phyloP scores from a whole-genome alignment of 2,888 invertebrate species.

The Conops quadrifasciatus region DNA sequence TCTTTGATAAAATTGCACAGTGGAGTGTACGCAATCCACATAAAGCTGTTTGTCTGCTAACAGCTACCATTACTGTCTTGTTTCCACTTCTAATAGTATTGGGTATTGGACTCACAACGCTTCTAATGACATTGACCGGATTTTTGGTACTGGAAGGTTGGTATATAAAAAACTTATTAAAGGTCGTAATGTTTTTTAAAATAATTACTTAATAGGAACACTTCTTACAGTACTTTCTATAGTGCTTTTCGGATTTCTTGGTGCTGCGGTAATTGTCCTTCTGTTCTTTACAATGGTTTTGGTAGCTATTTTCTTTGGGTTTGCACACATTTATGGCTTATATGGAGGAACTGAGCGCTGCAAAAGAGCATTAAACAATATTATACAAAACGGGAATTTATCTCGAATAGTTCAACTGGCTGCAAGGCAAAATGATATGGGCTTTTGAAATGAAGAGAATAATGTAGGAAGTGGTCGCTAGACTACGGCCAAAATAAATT shows the following conservation, averaged over 20 bases:
- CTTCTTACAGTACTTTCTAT: slow-evolving; percentile 59
- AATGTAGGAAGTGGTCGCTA: no score
- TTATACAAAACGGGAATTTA: slow-evolving; percentile 42
- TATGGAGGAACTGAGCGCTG: slow-evolving; percentile 50
- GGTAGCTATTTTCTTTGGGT: slow-evolving; percentile 59
- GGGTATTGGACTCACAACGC: slow-evolving; percentile 57
- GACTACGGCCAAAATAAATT: no score
- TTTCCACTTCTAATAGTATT: slow-evolving; percentile 59
- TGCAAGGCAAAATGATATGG: neutral
- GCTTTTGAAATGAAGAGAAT: no score
- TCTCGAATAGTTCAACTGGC: neutral
- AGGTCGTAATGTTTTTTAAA: neutral
- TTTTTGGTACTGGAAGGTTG: slow-evolving; percentile 63
- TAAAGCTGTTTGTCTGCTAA: slow-evolving; percentile 49
- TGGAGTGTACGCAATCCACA: slow-evolving; percentile 56
- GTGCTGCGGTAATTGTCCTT: slow-evolving; percentile 52
- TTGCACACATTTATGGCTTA: slow-evolving; percentile 56
- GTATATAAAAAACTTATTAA: neutral
- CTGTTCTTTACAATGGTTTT: slow-evolving; percentile 52
- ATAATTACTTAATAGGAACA: slow-evolving; percentile 51
- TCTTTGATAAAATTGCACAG: slow-evolving; percentile 45
- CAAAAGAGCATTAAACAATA: slow-evolving; percentile 46
- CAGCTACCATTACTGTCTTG: slow-evolving; percentile 48
- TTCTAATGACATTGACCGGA: slow-evolving; percentile 61
- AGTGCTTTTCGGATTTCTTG: slow-evolving; percentile 57